Evolutionary conservation across 2,888 invertebrate genomes (phyloP), one percentile per base, ranked within the genome.

Genomic region (Cataglyphis livida): DNA sequence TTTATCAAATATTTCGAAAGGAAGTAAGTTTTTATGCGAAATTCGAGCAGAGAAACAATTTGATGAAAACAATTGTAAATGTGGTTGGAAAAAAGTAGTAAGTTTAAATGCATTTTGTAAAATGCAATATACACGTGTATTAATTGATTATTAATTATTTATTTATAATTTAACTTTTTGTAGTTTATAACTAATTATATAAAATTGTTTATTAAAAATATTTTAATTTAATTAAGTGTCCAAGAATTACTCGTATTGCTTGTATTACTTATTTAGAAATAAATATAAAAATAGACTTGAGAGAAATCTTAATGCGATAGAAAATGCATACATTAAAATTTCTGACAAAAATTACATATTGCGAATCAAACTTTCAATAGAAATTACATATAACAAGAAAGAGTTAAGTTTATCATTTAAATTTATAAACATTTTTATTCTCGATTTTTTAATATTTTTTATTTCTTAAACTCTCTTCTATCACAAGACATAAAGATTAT

Each of bases 71-170:
- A n/a, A 91, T 41, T 96, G 96, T 90, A 93, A 92, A 64, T 96
- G 96, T 89, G 96, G 96, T 1, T 95, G 95, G 92, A 96, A 95
- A 85, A 95, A 95, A 90, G 93, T 92, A 91, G 96, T 93, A 87
- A 21, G 91, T 86, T 76, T 25, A 25, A n/a, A 51, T 66, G 12
- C 12, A 38, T 10, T 15, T 25, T 41, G 7, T 18, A 0, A 41
- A 0, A 71, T 25, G 9, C 6, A 0, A 35, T 35, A 32, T n/a
- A 21, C 25, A 28, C 25, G 1, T 0, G 7, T 35, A 41, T 73
- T 61, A 57, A n/a, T 41, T n/a, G 18, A 0, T 48, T 48, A 68
- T n/a, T 68, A n/a, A 7, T 38, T 59, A 25, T 38, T 71, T 61
- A 25, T 32, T 68, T 32, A n/a, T 21, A 15, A 18, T 3, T 44